Percentiles rank a stretch among this genome's conserved stretches.
Conservation (phyloP, 2,797 vertebrate genomes). For the Natrix natrix region DNA sequence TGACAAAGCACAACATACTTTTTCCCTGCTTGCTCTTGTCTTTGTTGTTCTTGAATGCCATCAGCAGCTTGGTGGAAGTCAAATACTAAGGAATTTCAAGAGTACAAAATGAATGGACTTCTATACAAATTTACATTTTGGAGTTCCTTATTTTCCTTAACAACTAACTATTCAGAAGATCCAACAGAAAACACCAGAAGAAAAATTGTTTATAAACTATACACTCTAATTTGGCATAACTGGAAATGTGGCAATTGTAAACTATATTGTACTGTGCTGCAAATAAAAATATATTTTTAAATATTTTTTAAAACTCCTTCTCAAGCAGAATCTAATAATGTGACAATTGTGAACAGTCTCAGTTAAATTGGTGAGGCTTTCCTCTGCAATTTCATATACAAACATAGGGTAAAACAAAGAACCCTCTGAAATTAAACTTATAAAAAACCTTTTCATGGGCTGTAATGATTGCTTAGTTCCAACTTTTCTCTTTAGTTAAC, state of each 20-base stretch:
- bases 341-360: background rate
- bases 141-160: background rate
- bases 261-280: background rate
- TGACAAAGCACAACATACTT: slow-evolving; percentile 80
- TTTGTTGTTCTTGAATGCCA: slow-evolving; percentile 94
- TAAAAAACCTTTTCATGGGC: background rate
- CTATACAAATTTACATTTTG: background rate
- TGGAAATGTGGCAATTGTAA: background rate
- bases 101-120: slow-evolving; percentile 3
- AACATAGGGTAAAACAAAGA: background rate
- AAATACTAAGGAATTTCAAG: slow-evolving; percentile 82
- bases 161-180: background rate
- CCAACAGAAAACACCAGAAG: background rate
- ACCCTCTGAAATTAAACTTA: background rate
- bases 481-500: background rate
- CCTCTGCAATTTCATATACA: background rate
- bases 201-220: background rate
- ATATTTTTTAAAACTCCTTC: background rate
- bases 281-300: background rate
- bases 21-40: slow-evolving; percentile 95
- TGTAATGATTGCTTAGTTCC: background rate
- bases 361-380: background rate
- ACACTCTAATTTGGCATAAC: background rate
- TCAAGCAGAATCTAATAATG: background rate
- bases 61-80: slow-evolving; percentile 99